phyloP scores from a whole-genome alignment of 2,888 invertebrate genomes.

The Polymixis lichenea region DNA sequence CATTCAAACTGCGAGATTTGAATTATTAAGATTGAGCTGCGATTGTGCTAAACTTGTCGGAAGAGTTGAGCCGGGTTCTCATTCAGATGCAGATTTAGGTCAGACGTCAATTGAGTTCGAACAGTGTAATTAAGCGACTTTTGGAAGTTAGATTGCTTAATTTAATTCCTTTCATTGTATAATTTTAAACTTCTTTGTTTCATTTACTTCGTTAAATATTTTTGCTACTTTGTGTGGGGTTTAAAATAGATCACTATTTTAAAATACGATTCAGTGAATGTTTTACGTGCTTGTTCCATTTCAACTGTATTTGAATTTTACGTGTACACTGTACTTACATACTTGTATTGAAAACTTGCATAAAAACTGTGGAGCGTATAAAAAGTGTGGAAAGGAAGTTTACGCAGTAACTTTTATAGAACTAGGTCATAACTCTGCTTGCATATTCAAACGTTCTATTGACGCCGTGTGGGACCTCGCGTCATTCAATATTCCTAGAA shows the following conservation, averaged over 20 bases:
- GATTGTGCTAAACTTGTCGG: slow-evolving; percentile 86
- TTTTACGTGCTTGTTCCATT: slow-evolving; percentile 25
- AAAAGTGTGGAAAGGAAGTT: slow-evolving; percentile 63
- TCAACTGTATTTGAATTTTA: slow-evolving; percentile 20
- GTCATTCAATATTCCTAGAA: slow-evolving; percentile 43
- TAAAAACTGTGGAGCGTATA: slow-evolving; percentile 58
- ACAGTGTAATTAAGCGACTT: slow-evolving; percentile 84
- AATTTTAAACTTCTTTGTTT: slow-evolving; percentile 47
- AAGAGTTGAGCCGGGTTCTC: slow-evolving; percentile 78
- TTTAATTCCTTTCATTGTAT: slow-evolving; percentile 64
- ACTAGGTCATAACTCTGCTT: slow-evolving; percentile 67
- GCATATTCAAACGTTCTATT: slow-evolving; percentile 56
- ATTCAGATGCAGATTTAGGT: slow-evolving; percentile 89
- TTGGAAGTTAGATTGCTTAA: slow-evolving; percentile 80
- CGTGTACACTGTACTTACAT: not conserved
- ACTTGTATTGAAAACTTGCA: slow-evolving; percentile 58
- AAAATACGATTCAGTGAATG: not conserved
- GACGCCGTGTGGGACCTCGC: slow-evolving; percentile 20
- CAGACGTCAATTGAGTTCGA: slow-evolving; percentile 85
- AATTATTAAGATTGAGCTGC: slow-evolving; percentile 87
- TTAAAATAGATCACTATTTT: slow-evolving; percentile 12
- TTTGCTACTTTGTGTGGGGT: not conserved
- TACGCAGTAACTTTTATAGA: slow-evolving; percentile 64
- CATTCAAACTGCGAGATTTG: slow-evolving; percentile 83
- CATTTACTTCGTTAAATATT: slow-evolving; percentile 29